Conservation (phyloP, 1,140 invertebrate genomes). For the Andricus grossulariae region DNA sequence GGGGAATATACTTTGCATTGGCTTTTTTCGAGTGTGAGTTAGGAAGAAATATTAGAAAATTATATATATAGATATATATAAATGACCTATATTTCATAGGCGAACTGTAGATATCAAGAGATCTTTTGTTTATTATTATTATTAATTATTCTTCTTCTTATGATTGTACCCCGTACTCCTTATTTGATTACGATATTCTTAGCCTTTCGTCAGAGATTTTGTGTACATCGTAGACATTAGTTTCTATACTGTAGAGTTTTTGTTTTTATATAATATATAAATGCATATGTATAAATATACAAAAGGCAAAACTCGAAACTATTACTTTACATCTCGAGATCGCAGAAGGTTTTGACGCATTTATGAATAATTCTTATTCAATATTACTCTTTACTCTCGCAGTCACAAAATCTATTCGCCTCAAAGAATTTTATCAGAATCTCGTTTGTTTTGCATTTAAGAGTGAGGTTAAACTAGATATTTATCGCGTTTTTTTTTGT, state of each 20-base stretch:
- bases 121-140: slow-evolving; percentile 56
- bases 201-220: slow-evolving; percentile 30
- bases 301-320: slow-evolving; percentile 20
- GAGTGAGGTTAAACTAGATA: slow-evolving; percentile 33
- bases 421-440: neutral
- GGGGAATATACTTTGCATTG: slow-evolving; percentile 26
- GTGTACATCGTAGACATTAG: slow-evolving; percentile 25
- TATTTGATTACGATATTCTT: slow-evolving; percentile 27
- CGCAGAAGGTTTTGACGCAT: slow-evolving; percentile 21
- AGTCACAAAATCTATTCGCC: slow-evolving; percentile 68
- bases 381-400: slow-evolving; percentile 54
- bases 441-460: no score
- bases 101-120: slow-evolving; percentile 61
- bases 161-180: slow-evolving; percentile 3
- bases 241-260: slow-evolving; percentile 21
- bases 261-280: slow-evolving; percentile 29
- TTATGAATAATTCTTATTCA: slow-evolving; percentile 10
- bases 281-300: slow-evolving; percentile 6
- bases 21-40: slow-evolving; percentile 11
- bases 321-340: slow-evolving; percentile 23
- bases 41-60: slow-evolving; percentile 24
- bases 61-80: slow-evolving; percentile 24
- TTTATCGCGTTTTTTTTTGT: slow-evolving; percentile 37
- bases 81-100: slow-evolving; percentile 22
- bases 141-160: slow-evolving; percentile 32